These are phyloP conservation scores for Halichoeres trimaculatus DNA, from an alignment of 2,113 vertebrate species.

Conservation along the genomic window DNA sequence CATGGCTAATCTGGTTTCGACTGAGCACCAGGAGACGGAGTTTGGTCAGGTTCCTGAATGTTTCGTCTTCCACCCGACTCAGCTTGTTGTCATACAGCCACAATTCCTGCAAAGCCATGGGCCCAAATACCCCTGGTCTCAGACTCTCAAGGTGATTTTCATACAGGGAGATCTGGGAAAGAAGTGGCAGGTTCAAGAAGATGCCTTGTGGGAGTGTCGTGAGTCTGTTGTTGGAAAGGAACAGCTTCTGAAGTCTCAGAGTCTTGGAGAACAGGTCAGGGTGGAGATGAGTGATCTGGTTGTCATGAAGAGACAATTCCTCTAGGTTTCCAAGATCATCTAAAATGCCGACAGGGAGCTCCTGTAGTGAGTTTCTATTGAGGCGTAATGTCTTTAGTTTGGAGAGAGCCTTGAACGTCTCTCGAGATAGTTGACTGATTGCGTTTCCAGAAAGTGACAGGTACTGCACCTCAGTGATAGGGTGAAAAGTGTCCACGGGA, in stretches of 20 bases:
- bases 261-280: slow-evolving; percentile 85
- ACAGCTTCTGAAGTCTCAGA: slow-evolving; percentile 87
- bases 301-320: slow-evolving; percentile 90
- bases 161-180: slow-evolving; percentile 88
- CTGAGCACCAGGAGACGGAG: slow-evolving; percentile 89
- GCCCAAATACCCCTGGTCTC: slow-evolving; percentile 84
- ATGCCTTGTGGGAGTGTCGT: slow-evolving; percentile 83
- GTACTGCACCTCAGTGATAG: slow-evolving; percentile 72
- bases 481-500: slow-evolving; percentile 63
- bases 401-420: slow-evolving; percentile 84
- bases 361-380: slow-evolving; percentile 86
- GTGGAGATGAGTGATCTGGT: slow-evolving; percentile 84
- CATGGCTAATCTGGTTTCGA: slow-evolving; percentile 84
- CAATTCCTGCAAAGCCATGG: slow-evolving; percentile 84
- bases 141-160: slow-evolving; percentile 87
- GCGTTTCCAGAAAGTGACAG: slow-evolving; percentile 88
- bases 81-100: slow-evolving; percentile 94
- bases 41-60: slow-evolving; percentile 88
- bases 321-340: slow-evolving; percentile 84
- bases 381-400: slow-evolving; percentile 86
- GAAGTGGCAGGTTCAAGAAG: slow-evolving; percentile 84
- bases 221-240: slow-evolving; percentile 89
- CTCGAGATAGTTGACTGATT: slow-evolving; percentile 77
- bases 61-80: slow-evolving; percentile 77
- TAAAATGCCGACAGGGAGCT: slow-evolving; percentile 83